Evolutionary conservation across 1,140 invertebrate genomes (phyloP).

Genomic region (Apis dorsata): DNA sequence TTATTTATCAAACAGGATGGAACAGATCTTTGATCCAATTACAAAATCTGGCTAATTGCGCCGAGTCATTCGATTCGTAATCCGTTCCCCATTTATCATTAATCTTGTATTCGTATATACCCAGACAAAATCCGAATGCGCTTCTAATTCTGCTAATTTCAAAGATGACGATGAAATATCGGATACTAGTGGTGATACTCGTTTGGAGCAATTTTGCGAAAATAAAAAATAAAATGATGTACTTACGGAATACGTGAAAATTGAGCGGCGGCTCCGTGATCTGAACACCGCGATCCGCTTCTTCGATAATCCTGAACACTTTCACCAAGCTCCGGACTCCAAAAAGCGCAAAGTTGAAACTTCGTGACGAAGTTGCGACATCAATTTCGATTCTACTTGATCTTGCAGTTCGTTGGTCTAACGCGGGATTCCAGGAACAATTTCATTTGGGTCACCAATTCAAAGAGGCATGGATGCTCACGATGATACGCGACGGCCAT

Average conservation of each 20-base stretch:
- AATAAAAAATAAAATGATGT: not conserved
- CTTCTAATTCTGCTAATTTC: not conserved
- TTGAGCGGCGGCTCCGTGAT: not conserved
- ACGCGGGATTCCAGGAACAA: constrained; percentile 8
- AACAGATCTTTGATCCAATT: constrained; percentile 55
- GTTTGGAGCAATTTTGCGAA: too few relatives aligned
- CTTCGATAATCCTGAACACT: constrained; percentile 48
- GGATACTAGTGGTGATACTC: too few relatives aligned
- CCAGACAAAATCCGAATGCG: too few relatives aligned
- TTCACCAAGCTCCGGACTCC: constrained; percentile 36
- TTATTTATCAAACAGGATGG: constrained; percentile 31
- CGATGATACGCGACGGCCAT: constrained; percentile 12
- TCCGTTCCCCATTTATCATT: constrained; percentile 1
- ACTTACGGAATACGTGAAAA: constrained; percentile 24
- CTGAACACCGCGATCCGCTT: constrained; percentile 23
- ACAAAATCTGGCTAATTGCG: constrained; percentile 72
- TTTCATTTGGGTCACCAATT: constrained; percentile 34
- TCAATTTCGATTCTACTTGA: constrained; percentile 19
- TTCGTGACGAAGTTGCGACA: not conserved
- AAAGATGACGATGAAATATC: not conserved
- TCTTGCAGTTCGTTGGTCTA: constrained; percentile 20
- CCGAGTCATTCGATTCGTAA: constrained; percentile 45
- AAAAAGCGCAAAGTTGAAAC: constrained; percentile 25
- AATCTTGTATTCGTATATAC: not conserved
- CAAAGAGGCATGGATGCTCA: constrained; percentile 26